Percentiles rank a stretch among this genome's conserved stretches.
Evolutionary conservation across 2,113 vertebrate species (phyloP).

Genomic region (Elephas maximus): DNA sequence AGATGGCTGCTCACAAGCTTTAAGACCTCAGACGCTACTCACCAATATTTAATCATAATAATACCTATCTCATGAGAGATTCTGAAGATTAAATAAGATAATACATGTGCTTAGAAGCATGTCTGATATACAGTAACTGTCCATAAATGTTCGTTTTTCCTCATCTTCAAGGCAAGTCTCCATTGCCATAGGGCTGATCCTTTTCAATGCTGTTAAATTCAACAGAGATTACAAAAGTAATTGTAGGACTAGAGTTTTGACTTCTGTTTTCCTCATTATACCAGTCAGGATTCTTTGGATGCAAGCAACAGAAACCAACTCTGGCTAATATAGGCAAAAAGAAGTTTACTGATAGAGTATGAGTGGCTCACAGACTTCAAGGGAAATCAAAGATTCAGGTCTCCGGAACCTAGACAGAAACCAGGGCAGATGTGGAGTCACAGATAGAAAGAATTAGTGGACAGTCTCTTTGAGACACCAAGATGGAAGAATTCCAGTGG

Average conservation of each 20-base stretch:
- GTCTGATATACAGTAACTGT: neutral
- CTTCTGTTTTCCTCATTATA: neutral
- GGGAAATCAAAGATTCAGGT: neutral
- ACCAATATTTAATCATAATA: neutral
- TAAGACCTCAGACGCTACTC: no score
- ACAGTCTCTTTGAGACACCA: neutral
- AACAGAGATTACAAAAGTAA: neutral
- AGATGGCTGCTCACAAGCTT: no score
- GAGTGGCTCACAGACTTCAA: neutral
- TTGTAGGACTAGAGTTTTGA: neutral
- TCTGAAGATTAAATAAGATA: conserved; percentile 34
- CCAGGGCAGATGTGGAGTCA: neutral
- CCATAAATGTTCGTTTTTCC: neutral
- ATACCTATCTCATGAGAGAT: neutral
- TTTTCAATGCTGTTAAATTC: neutral
- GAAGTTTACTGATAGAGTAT: neutral
- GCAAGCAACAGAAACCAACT: neutral
- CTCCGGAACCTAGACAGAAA: neutral
- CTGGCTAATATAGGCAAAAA: neutral
- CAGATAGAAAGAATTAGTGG: neutral
- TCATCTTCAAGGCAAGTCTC: neutral
- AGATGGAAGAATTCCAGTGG: neutral
- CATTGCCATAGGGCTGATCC: neutral
- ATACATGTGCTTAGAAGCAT: neutral
- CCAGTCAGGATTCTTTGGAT: neutral